Evolutionary conservation across 23 tunicate genomes (phyloP), one percentile per base, ranked within the genome.

Genomic region (Phallusia fumigata): DNA sequence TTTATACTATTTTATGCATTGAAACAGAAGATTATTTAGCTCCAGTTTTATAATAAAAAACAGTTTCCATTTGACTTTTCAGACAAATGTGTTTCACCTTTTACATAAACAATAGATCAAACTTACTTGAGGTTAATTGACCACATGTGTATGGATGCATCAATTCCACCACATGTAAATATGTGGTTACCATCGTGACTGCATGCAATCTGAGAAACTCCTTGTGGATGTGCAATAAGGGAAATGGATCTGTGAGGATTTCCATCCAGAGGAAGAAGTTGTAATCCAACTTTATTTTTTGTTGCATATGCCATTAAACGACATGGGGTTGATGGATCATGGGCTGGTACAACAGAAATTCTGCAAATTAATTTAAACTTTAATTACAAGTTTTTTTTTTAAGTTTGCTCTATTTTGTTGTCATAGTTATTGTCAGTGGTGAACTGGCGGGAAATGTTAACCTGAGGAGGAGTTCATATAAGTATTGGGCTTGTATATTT

Each of bases 231-330:
- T n/a, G 89, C 98, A 6, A 86, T 84, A 0, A 80, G 35, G 35
- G 94, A 89, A 0, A 87, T 81, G 12, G 98, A 94, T 32, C 89
- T 84, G 75, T 94, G 98, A 3, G 93, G 94, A 77, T 89, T 94
- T 77, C 98, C 98, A 76, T 94, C 98, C 44, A 94, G 90, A 58
- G 98, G 98, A 19, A 94, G 84, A 28, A 94, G 77, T 83, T 94
- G 98, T 30, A 94, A 49, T 19, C 98, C 98, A 32, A 94, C 83
- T 75, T 89, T 94, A 74, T 86, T 81, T 31, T 82, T 36, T 28
- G 94, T 94, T 32, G 88, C 88, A 81, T 94, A 94, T 6, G 85
- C 52, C 32, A 94, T 85, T 24, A 58, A 21, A 52, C 84, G 77
- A 26, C 90, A 82, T 31, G 86, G 52, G 22, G 31, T 52, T 10